phyloP scores from a whole-genome alignment of 2,797 vertebrate species.

The Enteromius fasciolatus region DNA sequence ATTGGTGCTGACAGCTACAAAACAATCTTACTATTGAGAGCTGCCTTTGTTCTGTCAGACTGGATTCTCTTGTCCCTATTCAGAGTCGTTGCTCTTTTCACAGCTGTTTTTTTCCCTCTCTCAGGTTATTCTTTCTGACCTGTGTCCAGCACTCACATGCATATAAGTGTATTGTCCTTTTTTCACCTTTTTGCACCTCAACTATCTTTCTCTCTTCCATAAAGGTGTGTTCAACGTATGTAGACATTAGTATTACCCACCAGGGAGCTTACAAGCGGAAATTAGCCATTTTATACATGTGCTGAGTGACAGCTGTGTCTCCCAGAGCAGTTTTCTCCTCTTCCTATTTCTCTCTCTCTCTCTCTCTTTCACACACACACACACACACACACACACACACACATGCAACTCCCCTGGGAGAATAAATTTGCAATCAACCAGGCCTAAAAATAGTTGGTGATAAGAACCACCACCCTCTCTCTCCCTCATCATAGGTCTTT shows the following conservation, averaged over 20 bases:
- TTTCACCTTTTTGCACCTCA: neutral
- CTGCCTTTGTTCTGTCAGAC: constrained; percentile 47
- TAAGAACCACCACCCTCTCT: constrained; percentile 51
- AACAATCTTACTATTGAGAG: constrained; percentile 31
- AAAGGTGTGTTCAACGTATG: constrained; percentile 26
- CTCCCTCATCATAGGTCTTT: constrained; percentile 59
- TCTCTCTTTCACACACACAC: constrained; percentile 51
- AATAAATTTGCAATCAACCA: constrained; percentile 82
- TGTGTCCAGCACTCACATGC: neutral
- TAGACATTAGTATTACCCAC: constrained; percentile 61
- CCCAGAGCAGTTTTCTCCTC: constrained; percentile 63
- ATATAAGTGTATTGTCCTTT: neutral
- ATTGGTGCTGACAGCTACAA: constrained; percentile 52
- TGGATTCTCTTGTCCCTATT: constrained; percentile 26
- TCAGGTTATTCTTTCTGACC: constrained; percentile 9
- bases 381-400: constrained; percentile 55
- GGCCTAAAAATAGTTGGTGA: constrained; percentile 78
- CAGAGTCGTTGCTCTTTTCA: constrained; percentile 12
- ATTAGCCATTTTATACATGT: constrained; percentile 74
- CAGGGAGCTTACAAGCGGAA: constrained; percentile 74
- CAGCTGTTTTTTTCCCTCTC: neutral
- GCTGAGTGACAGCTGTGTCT: constrained; percentile 82
- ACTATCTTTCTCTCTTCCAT: constrained; percentile 27
- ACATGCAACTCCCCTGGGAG: constrained; percentile 68
- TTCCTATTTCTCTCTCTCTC: neutral